These are phyloP conservation scores for Ectropis crepuscularia DNA, from an alignment of 2,888 invertebrate species.

Conservation along the genomic window DNA sequence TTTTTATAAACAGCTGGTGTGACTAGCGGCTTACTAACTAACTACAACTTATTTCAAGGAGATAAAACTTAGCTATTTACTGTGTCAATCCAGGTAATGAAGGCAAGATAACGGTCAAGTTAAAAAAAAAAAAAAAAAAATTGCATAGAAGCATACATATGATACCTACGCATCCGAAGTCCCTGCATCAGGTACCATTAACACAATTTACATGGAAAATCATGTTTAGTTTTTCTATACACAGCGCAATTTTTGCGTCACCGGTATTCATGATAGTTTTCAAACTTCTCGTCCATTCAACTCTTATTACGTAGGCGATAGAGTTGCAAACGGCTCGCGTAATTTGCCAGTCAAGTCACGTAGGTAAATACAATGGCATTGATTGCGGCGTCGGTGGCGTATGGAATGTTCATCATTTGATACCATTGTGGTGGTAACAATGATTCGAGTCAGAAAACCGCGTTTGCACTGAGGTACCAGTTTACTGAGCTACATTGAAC, in stretches of 20 bases:
- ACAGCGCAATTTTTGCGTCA: conserved; percentile 22
- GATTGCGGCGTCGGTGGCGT: conserved; percentile 30
- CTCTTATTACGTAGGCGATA: conserved; percentile 12
- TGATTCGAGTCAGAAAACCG: conserved; percentile 16
- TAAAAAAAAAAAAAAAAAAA: too few relatives aligned
- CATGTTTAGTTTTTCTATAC: conserved; percentile 16
- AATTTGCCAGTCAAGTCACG: conserved; percentile 34
- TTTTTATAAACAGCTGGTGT: too few relatives aligned
- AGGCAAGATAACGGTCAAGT: too few relatives aligned
- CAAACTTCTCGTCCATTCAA: background rate
- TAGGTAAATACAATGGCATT: conserved; percentile 37
- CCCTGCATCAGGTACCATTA: too few relatives aligned
- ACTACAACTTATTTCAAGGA: too few relatives aligned
- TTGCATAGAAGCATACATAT: too few relatives aligned
- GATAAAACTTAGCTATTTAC: too few relatives aligned
- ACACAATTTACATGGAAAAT: conserved; percentile 15
- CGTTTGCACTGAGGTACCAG: conserved; percentile 10
- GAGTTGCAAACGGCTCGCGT: conserved; percentile 2
- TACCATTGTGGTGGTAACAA: conserved; percentile 28
- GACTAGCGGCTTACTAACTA: too few relatives aligned
- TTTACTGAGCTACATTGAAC: too few relatives aligned
- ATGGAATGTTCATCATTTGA: conserved; percentile 34
- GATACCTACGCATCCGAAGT: too few relatives aligned
- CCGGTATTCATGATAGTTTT: conserved; percentile 18
- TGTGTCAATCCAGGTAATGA: too few relatives aligned